Conservation (phyloP, 2,113 vertebrate species). For the Zosterops hypoxanthus region DNA sequence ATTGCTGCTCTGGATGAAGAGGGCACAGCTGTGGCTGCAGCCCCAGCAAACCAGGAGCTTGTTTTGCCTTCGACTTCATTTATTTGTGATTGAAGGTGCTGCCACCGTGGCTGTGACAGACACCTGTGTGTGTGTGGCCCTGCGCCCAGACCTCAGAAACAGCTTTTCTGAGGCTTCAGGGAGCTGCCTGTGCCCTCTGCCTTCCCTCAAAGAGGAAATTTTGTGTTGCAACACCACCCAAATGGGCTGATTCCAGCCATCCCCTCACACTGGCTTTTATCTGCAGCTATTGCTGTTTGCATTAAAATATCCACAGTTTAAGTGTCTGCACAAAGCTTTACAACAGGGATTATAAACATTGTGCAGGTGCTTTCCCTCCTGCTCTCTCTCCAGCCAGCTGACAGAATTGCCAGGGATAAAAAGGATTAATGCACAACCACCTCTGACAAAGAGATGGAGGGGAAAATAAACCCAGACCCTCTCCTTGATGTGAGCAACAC, state of each 20-base stretch:
- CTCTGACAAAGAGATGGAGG: background rate
- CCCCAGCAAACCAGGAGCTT: background rate
- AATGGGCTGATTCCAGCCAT: background rate
- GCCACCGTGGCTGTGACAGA: background rate
- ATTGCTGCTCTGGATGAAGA: background rate
- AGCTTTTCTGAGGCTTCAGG: background rate
- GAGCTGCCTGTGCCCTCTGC: background rate
- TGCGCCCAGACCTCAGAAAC: background rate
- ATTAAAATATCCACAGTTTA: background rate
- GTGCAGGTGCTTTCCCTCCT: background rate
- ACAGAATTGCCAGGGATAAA: background rate
- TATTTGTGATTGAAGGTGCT: background rate
- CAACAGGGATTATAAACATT: background rate
- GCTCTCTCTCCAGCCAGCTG: background rate
- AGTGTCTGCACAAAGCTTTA: background rate
- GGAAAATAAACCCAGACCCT: background rate
- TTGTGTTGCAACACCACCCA: background rate
- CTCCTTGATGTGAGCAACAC: background rate
- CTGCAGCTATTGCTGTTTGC: background rate
- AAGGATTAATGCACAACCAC: background rate
- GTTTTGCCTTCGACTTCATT: background rate
- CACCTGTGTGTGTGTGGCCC: background rate
- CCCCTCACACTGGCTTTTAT: background rate
- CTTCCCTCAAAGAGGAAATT: background rate
- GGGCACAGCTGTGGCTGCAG: background rate